Evolutionary conservation across 2,888 invertebrate species (phyloP), one percentile per base, ranked within the genome.

Genomic region (Pachycephus smyrnensis): DNA sequence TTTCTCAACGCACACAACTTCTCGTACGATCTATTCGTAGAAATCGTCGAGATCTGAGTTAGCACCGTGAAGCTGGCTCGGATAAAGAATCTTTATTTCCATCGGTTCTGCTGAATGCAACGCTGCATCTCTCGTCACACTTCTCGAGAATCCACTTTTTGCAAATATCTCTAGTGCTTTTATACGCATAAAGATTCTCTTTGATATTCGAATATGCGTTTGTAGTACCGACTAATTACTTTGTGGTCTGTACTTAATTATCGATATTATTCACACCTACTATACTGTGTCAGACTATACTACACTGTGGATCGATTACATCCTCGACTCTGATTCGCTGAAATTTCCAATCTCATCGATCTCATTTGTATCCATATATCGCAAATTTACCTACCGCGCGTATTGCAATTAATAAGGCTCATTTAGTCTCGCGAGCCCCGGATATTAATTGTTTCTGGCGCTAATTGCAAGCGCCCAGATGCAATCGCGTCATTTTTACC

Each of bases 11-110:
- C 55, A 23, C 23, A 55, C 55, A 23, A 23, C 55, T 55, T 23
- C 55, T 23, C 55, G 23, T 55, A 55, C 55, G 55, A 55, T 23
- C 55, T 55, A 55, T 55, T 55, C 55, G 55, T 55, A 55, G 55
- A 55, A 55, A 55, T 55, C 23, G 55, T 55, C 55, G 55, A 23
- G 15, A 55, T 55, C 55, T 9, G 55, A 55, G 55, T 23, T 55
- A 55, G 3, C 55, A 55, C 55, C 55, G 55, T 55, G 55, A 55
- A 55, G 55, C 23, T 23, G 23, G 23, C 55, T 55, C 23, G 55
- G 83, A 84, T 84, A 83, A 83, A 84, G 82, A 82, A 84, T 84
- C 84, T 84, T 84, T 84, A 84, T 84, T 83, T 84, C 82, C 84
- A 84, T 83, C 23, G 55, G 55, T 55, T 23, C 15, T 55, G 23